These are phyloP conservation scores for Molossus molossus DNA, from an alignment of 2,797 vertebrate genomes.

Conservation along the genomic window DNA sequence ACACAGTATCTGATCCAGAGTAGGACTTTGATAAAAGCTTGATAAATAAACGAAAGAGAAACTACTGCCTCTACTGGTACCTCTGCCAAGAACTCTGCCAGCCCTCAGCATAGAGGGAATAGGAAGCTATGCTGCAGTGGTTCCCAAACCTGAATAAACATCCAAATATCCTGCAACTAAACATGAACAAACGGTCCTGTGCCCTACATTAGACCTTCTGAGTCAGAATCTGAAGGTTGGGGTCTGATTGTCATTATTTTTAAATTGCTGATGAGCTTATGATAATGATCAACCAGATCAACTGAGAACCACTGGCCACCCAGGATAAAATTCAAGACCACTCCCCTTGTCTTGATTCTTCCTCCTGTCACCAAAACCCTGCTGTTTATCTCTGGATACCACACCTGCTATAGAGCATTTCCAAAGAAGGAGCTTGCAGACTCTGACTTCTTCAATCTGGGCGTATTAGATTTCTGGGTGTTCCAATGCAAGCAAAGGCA, in stretches of 20 bases:
- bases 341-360: not conserved
- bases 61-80: not conserved
- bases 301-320: not conserved
- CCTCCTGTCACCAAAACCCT: not conserved
- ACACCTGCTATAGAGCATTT: not conserved
- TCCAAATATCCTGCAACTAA: not conserved
- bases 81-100: not conserved
- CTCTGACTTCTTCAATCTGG: not conserved
- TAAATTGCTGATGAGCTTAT: slow-evolving; percentile 24
- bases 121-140: not conserved
- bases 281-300: not conserved
- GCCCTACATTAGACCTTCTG: not conserved
- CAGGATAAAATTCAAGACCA: not conserved
- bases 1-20: not conserved
- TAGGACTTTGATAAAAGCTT: not conserved
- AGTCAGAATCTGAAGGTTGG: not conserved
- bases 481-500: not conserved
- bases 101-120: not conserved
- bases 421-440: not conserved
- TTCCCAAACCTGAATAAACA: not conserved
- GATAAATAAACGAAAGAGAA: slow-evolving; percentile 8
- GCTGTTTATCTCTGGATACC: not conserved
- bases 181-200: not conserved
- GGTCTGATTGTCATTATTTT: not conserved
- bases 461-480: not conserved